These are phyloP conservation scores for Germaria angustata DNA, from an alignment of 2,888 invertebrate genomes.

Conservation along the genomic window DNA sequence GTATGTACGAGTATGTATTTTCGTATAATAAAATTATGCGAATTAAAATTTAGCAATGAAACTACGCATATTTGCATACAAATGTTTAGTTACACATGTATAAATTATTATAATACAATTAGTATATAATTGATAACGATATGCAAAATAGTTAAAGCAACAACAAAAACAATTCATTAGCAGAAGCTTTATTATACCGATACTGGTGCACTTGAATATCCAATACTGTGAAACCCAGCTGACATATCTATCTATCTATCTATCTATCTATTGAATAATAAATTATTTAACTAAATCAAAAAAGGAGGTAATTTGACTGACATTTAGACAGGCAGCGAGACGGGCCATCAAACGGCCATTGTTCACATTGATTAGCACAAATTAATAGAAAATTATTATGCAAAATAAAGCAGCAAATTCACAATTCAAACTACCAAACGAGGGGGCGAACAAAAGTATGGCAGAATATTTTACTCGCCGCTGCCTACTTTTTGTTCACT, in stretches of 20 bases:
- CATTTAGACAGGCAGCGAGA: conserved; percentile 32
- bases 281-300: conserved; percentile 33
- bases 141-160: conserved; percentile 37
- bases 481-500: neutral
- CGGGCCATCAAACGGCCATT: neutral
- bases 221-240: neutral
- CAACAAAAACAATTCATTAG: conserved; percentile 26
- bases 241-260: too few relatives aligned
- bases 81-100: neutral
- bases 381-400: conserved; percentile 41
- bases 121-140: conserved; percentile 39
- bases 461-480: conserved; percentile 2
- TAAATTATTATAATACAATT: conserved; percentile 33
- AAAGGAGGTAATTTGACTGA: conserved; percentile 13
- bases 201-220: conserved; percentile 2
- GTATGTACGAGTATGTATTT: too few relatives aligned
- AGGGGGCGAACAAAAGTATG: too few relatives aligned
- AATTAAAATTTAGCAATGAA: conserved; percentile 30
- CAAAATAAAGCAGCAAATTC: neutral
- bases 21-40: too few relatives aligned
- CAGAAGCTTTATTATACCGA: neutral
- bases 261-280: conserved; percentile 11
- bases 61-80: conserved; percentile 4
- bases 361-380: conserved; percentile 52
- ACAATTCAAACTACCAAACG: neutral